These are phyloP conservation scores for Dermatophagoides farinae DNA, from an alignment of 1,140 invertebrate species.

Conservation along the genomic window DNA sequence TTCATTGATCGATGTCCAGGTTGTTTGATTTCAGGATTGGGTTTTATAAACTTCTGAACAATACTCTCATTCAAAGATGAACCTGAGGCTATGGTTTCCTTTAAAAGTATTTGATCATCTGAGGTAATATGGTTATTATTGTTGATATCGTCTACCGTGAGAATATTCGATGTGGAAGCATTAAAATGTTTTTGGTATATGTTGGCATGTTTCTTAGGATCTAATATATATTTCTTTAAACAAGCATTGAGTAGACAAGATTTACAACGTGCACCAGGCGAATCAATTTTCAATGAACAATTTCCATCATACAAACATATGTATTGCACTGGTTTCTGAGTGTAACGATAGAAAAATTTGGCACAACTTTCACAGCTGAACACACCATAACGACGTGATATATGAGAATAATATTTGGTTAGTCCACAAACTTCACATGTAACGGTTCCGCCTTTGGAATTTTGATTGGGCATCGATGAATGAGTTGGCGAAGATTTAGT, in stretches of 20 bases:
- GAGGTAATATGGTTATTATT: neutral
- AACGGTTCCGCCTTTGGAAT: conserved; percentile 9
- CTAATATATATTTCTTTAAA: conserved; percentile 13
- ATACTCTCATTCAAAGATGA: no score
- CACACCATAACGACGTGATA: conserved; percentile 14
- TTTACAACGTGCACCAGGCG: conserved; percentile 10
- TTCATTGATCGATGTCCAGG: no score
- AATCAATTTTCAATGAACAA: conserved; percentile 10
- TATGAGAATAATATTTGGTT: conserved; percentile 14
- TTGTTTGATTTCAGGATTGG: no score
- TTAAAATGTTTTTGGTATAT: neutral
- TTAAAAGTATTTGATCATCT: neutral
- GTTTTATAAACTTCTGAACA: no score
- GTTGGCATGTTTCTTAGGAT: conserved; percentile 11
- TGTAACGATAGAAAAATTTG: conserved; percentile 16
- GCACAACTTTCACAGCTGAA: conserved; percentile 14
- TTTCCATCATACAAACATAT: conserved; percentile 7
- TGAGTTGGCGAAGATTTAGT: neutral
- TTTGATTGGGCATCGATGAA: neutral
- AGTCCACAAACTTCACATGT: conserved; percentile 14
- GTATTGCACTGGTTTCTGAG: conserved; percentile 9
- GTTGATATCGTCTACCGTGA: neutral
- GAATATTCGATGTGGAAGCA: no score
- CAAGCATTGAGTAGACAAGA: conserved; percentile 13
- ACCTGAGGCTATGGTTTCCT: no score